Percentiles rank a stretch among this genome's conserved stretches.
phyloP scores from a whole-genome alignment of 92 coral and sea anemone genomes.

The Virgularia gustaviana region DNA sequence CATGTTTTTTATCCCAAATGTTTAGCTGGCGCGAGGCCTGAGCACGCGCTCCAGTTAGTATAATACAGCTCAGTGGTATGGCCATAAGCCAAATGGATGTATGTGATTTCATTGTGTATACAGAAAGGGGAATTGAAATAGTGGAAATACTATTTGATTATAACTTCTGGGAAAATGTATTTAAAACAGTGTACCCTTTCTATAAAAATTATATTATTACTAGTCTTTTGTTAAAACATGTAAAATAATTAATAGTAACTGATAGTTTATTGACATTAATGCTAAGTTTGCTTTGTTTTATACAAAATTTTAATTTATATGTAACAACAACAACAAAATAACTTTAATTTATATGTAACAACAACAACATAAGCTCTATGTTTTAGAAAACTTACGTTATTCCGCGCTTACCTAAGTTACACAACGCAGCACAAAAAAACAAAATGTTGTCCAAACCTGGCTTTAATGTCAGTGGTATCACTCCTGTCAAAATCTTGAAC shows the following conservation, averaged over 20 bases:
- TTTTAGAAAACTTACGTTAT: not conserved
- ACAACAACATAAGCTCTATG: too few species aligned
- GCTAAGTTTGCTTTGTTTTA: too few species aligned
- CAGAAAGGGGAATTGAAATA: conserved; percentile 28
- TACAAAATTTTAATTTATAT: too few species aligned
- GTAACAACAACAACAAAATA: too few species aligned
- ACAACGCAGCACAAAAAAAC: conserved; percentile 55
- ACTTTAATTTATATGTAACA: too few species aligned
- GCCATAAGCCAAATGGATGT: not conserved
- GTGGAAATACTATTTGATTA: conserved; percentile 41
- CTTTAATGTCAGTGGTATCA: conserved; percentile 26
- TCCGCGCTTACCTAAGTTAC: conserved; percentile 40
- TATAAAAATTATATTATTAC: conserved; percentile 13
- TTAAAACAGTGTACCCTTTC: conserved; percentile 35
- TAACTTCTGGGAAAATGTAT: conserved; percentile 42
- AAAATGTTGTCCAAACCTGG: conserved; percentile 60
- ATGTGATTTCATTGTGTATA: conserved; percentile 13
- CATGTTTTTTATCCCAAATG: too few species aligned
- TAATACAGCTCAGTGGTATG: too few species aligned
- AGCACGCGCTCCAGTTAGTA: too few species aligned
- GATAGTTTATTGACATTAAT: not conserved
- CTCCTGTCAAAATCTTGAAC: conserved; percentile 44
- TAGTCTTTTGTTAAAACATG: conserved; percentile 17
- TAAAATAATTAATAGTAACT: not conserved
- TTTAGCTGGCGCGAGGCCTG: too few species aligned